phyloP scores from a whole-genome alignment of 2,113 vertebrate genomes.

The Crotalus horridus region DNA sequence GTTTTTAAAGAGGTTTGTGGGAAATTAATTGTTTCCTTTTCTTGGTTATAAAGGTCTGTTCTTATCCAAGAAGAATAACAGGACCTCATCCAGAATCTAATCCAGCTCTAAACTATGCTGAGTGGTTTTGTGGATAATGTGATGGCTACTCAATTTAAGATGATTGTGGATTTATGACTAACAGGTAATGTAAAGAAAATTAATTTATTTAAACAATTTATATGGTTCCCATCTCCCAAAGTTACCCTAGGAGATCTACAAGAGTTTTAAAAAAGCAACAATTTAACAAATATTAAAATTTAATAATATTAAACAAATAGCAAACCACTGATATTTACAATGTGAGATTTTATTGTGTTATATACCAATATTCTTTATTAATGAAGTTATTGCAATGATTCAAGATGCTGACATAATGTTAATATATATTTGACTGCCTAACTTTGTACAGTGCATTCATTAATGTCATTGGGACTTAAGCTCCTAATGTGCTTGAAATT shows the following conservation, averaged over 20 bases:
- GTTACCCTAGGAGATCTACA: neutral
- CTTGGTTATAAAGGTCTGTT: slow-evolving; percentile 29
- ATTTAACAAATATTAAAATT: neutral
- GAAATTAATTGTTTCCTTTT: neutral
- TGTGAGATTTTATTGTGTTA: neutral
- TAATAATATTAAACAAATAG: neutral
- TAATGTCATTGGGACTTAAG: neutral
- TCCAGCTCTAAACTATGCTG: neutral
- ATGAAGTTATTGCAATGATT: neutral
- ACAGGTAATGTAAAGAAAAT: neutral
- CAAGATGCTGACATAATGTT: neutral
- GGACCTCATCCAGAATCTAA: neutral
- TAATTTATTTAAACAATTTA: neutral
- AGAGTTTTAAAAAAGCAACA: neutral
- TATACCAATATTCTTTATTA: neutral
- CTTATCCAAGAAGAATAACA: slow-evolving; percentile 23
- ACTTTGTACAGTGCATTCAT: neutral
- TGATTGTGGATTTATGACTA: neutral
- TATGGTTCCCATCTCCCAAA: neutral
- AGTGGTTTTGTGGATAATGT: neutral
- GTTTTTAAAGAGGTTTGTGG: neutral
- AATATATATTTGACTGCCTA: neutral
- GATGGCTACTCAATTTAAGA: neutral
- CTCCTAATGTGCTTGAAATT: neutral
- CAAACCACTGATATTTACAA: neutral